These are phyloP conservation scores for Berghia stephanieae DNA, from an alignment of 1,140 invertebrate species.

Conservation along the genomic window DNA sequence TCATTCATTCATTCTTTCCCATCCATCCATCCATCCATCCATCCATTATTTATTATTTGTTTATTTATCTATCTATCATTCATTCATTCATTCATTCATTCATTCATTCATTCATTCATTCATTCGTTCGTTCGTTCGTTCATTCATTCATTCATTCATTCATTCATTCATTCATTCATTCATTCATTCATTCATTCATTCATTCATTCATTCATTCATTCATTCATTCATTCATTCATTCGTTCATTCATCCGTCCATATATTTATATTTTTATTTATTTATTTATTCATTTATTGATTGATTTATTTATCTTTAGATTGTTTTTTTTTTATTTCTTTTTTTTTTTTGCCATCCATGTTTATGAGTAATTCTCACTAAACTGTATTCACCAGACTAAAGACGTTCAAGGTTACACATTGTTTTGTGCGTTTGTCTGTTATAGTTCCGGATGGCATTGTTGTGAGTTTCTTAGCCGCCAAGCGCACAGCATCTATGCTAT, in stretches of 20 bases:
- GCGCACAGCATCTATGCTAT: background rate
- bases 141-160: background rate
- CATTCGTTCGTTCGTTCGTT: background rate
- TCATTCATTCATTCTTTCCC: too few relatives aligned
- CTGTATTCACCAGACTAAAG: too few relatives aligned
- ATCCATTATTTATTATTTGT: too few relatives aligned
- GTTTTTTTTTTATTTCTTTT: background rate
- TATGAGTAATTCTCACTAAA: too few relatives aligned
- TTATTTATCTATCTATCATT: background rate
- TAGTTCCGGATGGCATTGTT: background rate
- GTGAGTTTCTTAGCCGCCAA: background rate
- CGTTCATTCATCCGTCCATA: constrained; percentile 11
- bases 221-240: constrained; percentile 23
- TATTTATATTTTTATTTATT: constrained; percentile 4
- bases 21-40: too few relatives aligned
- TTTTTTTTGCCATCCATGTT: background rate
- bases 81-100: background rate
- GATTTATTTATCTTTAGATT: background rate
- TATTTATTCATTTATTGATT: constrained; percentile 6
- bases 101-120: background rate
- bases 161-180: background rate
- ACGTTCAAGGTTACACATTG: background rate
- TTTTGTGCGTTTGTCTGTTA: background rate
- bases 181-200: background rate
- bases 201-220: background rate